Evolutionary conservation across 1,140 invertebrate species (phyloP).

Genomic region (Paraescarpia echinospica): DNA sequence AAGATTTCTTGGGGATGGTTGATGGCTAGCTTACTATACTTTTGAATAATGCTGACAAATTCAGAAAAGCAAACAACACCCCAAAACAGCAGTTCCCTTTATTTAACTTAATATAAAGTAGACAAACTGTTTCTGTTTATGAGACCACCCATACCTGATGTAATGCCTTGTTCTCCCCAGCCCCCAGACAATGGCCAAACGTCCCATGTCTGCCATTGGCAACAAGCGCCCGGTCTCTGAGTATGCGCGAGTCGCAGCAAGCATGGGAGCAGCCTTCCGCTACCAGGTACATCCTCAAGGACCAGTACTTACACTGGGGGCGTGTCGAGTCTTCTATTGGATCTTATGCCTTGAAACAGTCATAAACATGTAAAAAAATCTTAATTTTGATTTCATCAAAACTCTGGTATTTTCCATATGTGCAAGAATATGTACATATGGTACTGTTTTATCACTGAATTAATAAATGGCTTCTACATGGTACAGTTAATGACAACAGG

Average conservation of each 20-base stretch:
- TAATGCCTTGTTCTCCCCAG: background rate
- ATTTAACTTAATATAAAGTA: background rate
- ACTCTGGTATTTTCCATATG: too few species aligned
- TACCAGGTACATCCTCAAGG: constrained; percentile 58
- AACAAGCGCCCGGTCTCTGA: constrained; percentile 73
- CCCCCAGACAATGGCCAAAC: constrained; percentile 48
- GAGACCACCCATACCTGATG: background rate
- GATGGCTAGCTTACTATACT: too few species aligned
- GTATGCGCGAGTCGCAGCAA: constrained; percentile 68
- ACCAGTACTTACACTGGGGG: too few species aligned
- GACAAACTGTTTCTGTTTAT: background rate
- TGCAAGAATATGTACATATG: too few species aligned
- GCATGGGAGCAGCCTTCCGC: constrained; percentile 64
- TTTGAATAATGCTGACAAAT: too few species aligned
- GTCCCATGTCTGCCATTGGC: constrained; percentile 69
- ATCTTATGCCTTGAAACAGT: background rate
- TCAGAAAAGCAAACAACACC: too few species aligned
- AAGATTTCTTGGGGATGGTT: too few species aligned
- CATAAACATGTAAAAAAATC: too few species aligned
- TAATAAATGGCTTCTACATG: too few species aligned
- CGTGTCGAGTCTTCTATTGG: background rate
- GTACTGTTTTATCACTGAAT: too few species aligned
- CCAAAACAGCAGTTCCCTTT: background rate
- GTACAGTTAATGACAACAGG: too few species aligned
- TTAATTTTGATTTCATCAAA: too few species aligned